These are phyloP conservation scores for Plebejus argus DNA, from an alignment of 2,888 invertebrate genomes.

Conservation along the genomic window DNA sequence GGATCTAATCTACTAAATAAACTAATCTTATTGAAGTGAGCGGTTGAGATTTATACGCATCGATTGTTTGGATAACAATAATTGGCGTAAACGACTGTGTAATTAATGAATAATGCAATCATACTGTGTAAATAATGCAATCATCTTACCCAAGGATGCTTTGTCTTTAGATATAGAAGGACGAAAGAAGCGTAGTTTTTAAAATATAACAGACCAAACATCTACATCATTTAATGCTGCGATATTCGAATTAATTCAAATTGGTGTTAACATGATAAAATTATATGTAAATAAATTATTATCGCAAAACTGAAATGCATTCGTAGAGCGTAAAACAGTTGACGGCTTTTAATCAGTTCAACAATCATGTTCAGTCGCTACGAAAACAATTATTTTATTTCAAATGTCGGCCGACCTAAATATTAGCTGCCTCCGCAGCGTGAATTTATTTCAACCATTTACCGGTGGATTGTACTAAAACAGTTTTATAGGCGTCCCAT, in stretches of 20 bases:
- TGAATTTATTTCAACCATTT: constrained; percentile 23
- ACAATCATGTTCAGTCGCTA: constrained; percentile 24
- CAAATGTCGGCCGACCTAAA: constrained; percentile 23
- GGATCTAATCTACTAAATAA: constrained; percentile 14
- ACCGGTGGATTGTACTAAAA: constrained; percentile 10
- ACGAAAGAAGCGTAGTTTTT: neutral
- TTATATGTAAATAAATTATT: neutral
- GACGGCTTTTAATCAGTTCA: constrained; percentile 30
- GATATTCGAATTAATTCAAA: neutral
- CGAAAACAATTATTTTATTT: constrained; percentile 28
- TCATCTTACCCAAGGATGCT: neutral
- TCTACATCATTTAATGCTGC: neutral
- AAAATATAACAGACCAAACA: neutral
- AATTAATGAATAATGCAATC: neutral
- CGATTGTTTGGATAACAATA: neutral
- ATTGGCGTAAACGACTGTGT: neutral
- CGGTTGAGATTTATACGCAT: neutral
- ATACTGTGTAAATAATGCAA: too few relatives aligned
- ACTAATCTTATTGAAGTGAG: neutral
- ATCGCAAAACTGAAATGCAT: constrained; percentile 23
- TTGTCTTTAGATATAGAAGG: neutral
- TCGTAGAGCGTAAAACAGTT: constrained; percentile 25
- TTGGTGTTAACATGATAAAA: neutral
- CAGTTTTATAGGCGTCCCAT: constrained; percentile 15
- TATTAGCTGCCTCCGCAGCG: constrained; percentile 6